Evolutionary conservation across 2,113 vertebrate genomes (phyloP), one percentile per base, ranked within the genome.

Genomic region (Nannospalax galili): DNA sequence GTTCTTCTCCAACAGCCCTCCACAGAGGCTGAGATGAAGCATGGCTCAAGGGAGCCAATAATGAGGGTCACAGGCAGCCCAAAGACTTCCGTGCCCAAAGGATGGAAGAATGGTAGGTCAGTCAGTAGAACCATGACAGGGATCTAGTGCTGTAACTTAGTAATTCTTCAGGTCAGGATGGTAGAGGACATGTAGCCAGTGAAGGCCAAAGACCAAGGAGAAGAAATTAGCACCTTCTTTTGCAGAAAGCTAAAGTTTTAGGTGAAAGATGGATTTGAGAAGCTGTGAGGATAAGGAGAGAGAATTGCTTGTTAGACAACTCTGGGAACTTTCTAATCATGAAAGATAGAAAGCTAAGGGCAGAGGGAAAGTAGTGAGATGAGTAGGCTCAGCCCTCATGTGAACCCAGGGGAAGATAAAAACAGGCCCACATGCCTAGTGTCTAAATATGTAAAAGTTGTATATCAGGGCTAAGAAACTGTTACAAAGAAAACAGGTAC

Each of bases 401-500:
- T 78, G 37, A 80, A 72, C 65, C 45, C 78, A 30, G 6, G 62
- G 40, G 62, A 92, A 94, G 69, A 85, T 73, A 78, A 95, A 94
- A 48, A 40, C 52, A 90, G 58, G n/a, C 30, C 28, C 45, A 60
- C 16, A 69, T 81, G 75, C 74, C 56, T 93, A 84, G 77, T 84
- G 67, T 79, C 81, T 90, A 92, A 64, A 79, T 67, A 77, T 74
- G 70, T 58, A 72, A 88, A 90, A 20, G 70, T 48, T 45, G 48
- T 74, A 79, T 77, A 67, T 92, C 42, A 92, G 56, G 95, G 70
- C 52, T 77, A 91, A 91, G 35, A 62, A 87, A 82, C 35, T 56
- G 11, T 93, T 88, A 92, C 40, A 56, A 32, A 52, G 11, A 11
- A 52, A 52, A 52, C 11, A 11, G 48, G 48, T 52, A 7, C 48